Base-by-base conservation (phyloP, 2,888 invertebrate genomes). In the Dasypogon diadema region DNA sequence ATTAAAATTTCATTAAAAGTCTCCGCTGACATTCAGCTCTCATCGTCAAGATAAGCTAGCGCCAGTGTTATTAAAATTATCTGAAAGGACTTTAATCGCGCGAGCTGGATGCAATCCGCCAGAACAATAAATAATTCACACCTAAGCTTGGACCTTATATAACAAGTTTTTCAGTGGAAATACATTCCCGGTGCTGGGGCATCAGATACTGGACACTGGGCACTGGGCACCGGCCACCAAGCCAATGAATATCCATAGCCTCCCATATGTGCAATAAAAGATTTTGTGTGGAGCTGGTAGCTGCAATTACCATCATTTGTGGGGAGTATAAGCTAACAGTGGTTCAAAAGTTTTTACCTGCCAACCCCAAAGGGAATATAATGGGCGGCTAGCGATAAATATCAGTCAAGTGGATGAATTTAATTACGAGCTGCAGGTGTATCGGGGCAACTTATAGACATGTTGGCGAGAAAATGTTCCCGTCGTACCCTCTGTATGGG, bases 231-330 rank as follows among this genome's bases (percentile, higher is more conserved):
- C 21, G 22, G 24, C n/a, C n/a, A n/a, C n/a, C n/a, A n/a, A n/a
- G n/a, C n/a, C n/a, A n/a, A n/a, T n/a, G n/a, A n/a, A n/a, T 21
- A 42, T 12, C 14, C 56, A 18, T n/a, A n/a, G 24, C 30, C n/a
- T 70, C 70, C 70, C 70, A 51, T 70, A 54, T 54, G 54, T 70
- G 70, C 70, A 70, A 70, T 70, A 70, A 70, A 70, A 70, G 70
- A 70, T 70, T 70, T 70, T 54, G 34, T 70, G 70, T 70, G 70
- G 70, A 70, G 54, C 21, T 54, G 70, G 70, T 8, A n/a, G 70
- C 70, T 54, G 70, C 70, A 70, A 70, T 70, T 70, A 70, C 70
- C 70, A 70, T 70, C 70, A 70, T 70, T 70, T 70, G 70, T 70
- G 70, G 70, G 12, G 10, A 30, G 21, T 26, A 54, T 70, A 70